Evolutionary conservation across 2,888 invertebrate genomes (phyloP).

Genomic region (Steromphala cineraria): DNA sequence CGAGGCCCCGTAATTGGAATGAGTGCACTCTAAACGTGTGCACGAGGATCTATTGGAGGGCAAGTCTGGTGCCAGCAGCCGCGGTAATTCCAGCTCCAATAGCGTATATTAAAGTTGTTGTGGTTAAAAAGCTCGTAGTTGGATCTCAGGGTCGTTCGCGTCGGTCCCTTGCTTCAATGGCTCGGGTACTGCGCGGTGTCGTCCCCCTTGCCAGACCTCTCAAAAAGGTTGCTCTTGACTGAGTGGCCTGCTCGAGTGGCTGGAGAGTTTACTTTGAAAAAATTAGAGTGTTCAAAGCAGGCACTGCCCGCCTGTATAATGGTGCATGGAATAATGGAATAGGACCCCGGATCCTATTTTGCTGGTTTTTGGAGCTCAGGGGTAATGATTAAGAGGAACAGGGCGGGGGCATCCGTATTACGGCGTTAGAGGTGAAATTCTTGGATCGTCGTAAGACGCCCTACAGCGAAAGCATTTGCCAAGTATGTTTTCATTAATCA

Average conservation of each 20-base stretch:
- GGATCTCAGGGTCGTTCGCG: slow-evolving; percentile 70
- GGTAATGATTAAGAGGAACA: slow-evolving; percentile 81
- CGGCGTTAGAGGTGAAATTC: slow-evolving; percentile 82
- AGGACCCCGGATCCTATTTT: slow-evolving; percentile 81
- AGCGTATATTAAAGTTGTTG: slow-evolving; percentile 85
- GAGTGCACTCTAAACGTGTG: slow-evolving; percentile 63
- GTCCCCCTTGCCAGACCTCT: slow-evolving; percentile 46
- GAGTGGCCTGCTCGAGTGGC: slow-evolving; percentile 76
- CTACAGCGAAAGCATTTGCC: slow-evolving; percentile 83
- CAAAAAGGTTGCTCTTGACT: slow-evolving; percentile 68
- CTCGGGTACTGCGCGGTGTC: slow-evolving; percentile 48
- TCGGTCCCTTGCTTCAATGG: slow-evolving; percentile 42
- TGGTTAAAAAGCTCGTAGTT: slow-evolving; percentile 81
- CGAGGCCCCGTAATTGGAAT: slow-evolving; percentile 66
- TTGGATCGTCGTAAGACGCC: slow-evolving; percentile 81
- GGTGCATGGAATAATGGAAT: slow-evolving; percentile 82
- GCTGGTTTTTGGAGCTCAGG: slow-evolving; percentile 80
- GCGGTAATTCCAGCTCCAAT: slow-evolving; percentile 84
- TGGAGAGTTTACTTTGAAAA: slow-evolving; percentile 82
- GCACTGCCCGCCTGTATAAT: slow-evolving; percentile 70
- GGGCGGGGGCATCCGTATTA: slow-evolving; percentile 82
- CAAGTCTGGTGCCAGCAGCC: slow-evolving; percentile 81
- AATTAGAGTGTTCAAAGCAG: slow-evolving; percentile 83
- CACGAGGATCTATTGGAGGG: slow-evolving; percentile 80
- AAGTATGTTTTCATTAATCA: slow-evolving; percentile 82